Evolutionary conservation across 2,888 invertebrate genomes (phyloP), one percentile per base, ranked within the genome.

Genomic region (Cheilosia scutellata): DNA sequence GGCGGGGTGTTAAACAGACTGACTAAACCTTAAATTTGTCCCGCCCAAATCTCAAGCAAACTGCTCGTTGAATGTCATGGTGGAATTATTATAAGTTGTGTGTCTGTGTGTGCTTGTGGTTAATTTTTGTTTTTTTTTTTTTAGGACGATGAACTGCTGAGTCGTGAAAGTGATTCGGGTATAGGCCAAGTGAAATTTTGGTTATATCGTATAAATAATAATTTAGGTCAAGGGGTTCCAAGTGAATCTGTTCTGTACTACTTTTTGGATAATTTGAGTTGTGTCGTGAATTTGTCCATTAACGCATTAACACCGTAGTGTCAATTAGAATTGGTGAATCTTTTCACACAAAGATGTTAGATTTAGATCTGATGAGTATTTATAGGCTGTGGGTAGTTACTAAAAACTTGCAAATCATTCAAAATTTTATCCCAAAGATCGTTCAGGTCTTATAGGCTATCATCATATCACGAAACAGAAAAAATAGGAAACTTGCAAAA

Each of bases 91-190:
- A 47, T 47, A 16, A 47, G 20, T 37, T 4, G n/a, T 5, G 44
- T 51, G 51, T 5, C 16, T 51, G 51, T 4, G 27, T 51, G 51
- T 27, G 20, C 16, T 29, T 44, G 40, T 25, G 57, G 31, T 63
- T 58, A n/a, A 6, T 16, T 40, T 16, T 51, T 49, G 4, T 20
- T 33, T 58, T 44, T 20, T 58, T 49, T 27, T 49, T 63, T 68
- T n/a, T 75, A 47, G 63, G 40, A 55, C 80, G 53, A 75, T 57
- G 65, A 79, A 84, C 74, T 71, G 79, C 70, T 60, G 66, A 80
- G 16, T 80, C 42, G 75, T 60, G 65, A 84, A 84, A 84, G 70
- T 79, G 65, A 66, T 72, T 70, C 47, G 47, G 57, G 29, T 37
- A n/a, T n/a, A 33, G 58, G 57, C 49, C 44, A 42, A 60, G 76